Conservation (phyloP, 2,888 invertebrate genomes). For the Lasioglossum figueresi region DNA sequence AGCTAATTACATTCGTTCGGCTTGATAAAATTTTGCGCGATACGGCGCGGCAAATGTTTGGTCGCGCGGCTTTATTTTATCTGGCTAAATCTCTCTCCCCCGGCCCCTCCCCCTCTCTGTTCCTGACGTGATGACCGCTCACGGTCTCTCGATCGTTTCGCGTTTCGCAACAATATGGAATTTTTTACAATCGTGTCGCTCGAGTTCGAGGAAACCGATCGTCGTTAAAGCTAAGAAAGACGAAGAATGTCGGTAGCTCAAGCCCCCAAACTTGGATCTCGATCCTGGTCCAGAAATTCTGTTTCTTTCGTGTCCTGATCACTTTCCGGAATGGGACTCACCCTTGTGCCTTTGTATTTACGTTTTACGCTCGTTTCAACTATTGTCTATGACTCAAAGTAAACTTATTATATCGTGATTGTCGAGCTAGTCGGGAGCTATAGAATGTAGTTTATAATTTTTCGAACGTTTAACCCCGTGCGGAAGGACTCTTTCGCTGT, state of each 20-base stretch:
- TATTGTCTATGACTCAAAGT: slow-evolving; percentile 4
- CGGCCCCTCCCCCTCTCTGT: slow-evolving; percentile 43
- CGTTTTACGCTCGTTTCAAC: background rate
- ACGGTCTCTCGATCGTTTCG: slow-evolving; percentile 21
- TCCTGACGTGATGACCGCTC: slow-evolving; percentile 22
- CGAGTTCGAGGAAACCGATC: background rate
- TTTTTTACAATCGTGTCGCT: slow-evolving; percentile 44
- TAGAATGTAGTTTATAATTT: background rate
- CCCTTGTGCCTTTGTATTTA: slow-evolving; percentile 22
- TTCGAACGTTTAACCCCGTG: background rate
- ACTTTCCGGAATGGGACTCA: slow-evolving; percentile 14
- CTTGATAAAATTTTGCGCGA: slow-evolving; percentile 62
- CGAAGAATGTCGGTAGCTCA: background rate
- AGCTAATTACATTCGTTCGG: slow-evolving; percentile 68
- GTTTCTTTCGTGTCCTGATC: background rate
- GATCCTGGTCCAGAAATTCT: background rate
- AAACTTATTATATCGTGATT: background rate
- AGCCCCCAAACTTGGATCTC: background rate
- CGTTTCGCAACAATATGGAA: slow-evolving; percentile 25
- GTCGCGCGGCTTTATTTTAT: slow-evolving; percentile 66
- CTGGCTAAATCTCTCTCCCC: slow-evolving; percentile 33
- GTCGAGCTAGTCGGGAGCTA: background rate
- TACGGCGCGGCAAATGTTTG: slow-evolving; percentile 55
- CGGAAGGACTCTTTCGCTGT: background rate
- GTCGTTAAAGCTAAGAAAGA: background rate